These are phyloP conservation scores for Phyllopteryx taeniolatus DNA, from an alignment of 2,113 vertebrate genomes.

Conservation along the genomic window DNA sequence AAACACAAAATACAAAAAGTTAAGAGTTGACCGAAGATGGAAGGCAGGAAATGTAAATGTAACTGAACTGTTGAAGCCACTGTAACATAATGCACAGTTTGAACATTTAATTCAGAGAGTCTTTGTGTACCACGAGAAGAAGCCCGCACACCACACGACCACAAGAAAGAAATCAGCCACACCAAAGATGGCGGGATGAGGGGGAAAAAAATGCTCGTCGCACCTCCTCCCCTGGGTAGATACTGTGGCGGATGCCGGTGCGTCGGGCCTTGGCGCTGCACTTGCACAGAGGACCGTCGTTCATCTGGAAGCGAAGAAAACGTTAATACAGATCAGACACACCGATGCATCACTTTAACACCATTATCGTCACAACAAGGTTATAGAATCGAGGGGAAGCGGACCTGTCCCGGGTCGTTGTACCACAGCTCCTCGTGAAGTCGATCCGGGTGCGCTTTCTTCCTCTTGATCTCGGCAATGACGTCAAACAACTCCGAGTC, in stretches of 20 bases:
- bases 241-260: constrained; percentile 96
- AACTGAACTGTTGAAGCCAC: too few species aligned
- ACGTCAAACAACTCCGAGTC: constrained; percentile 97
- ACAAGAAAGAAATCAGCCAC: neutral
- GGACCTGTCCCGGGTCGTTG: constrained; percentile 95
- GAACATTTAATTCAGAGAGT: too few species aligned
- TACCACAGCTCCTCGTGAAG: constrained; percentile 98
- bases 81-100: too few species aligned
- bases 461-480: constrained; percentile 96
- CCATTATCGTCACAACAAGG: neutral
- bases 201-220: neutral
- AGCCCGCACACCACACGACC: neutral
- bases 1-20: neutral
- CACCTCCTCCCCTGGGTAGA: constrained; percentile 98
- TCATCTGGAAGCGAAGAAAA: constrained; percentile 82
- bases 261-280: constrained; percentile 95
- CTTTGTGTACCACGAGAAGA: neutral
- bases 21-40: neutral
- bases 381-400: neutral
- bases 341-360: neutral
- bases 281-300: constrained; percentile 96
- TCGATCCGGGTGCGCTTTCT: constrained; percentile 95
- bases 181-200: too few species aligned
- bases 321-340: constrained; percentile 37
- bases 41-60: neutral